These are phyloP conservation scores for Antedon bifida DNA, from an alignment of 35 echinoderm and acorn worm genomes.

Conservation along the genomic window DNA sequence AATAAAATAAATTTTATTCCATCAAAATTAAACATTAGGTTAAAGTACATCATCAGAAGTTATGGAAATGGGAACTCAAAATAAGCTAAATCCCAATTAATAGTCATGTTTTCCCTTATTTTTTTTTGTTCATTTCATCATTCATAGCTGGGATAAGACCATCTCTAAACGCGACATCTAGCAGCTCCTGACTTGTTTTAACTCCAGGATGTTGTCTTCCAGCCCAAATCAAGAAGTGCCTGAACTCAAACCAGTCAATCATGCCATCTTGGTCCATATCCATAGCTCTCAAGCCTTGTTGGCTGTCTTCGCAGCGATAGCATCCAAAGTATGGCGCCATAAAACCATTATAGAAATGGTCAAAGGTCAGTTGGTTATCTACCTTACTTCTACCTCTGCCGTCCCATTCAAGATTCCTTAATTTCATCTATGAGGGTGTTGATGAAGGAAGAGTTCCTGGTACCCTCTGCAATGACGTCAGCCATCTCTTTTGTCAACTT, in stretches of 20 bases:
- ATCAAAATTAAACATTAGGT: too few species aligned
- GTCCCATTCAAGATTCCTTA: slow-evolving; percentile 25
- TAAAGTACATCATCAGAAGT: too few species aligned
- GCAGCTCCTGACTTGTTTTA: slow-evolving; percentile 7
- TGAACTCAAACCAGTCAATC: slow-evolving; percentile 51
- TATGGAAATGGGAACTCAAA: too few species aligned
- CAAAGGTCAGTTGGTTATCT: slow-evolving; percentile 28
- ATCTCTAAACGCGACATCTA: slow-evolving; percentile 31
- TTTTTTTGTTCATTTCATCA: slow-evolving; percentile 10
- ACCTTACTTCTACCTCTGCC: slow-evolving; percentile 14
- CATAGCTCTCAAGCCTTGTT: slow-evolving; percentile 19
- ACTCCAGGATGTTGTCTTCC: slow-evolving; percentile 17
- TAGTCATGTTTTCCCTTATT: too few species aligned
- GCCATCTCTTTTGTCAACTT: slow-evolving; percentile 21
- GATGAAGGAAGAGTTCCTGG: not conserved
- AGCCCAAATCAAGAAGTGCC: slow-evolving; percentile 27
- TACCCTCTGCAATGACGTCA: slow-evolving; percentile 12
- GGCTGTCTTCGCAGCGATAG: slow-evolving; percentile 31
- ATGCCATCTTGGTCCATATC: slow-evolving; percentile 36
- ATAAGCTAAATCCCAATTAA: too few species aligned
- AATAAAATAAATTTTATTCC: too few species aligned
- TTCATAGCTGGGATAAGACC: slow-evolving; percentile 42
- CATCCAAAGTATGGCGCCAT: slow-evolving; percentile 43
- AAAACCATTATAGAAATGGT: slow-evolving; percentile 44
- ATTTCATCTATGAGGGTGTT: slow-evolving; percentile 22